A percentile compares a stretch with the other conserved stretches of the same genome.
These are phyloP conservation scores for Anser brachyrhynchus DNA, from an alignment of 2,113 vertebrate species.

Conservation along the genomic window DNA sequence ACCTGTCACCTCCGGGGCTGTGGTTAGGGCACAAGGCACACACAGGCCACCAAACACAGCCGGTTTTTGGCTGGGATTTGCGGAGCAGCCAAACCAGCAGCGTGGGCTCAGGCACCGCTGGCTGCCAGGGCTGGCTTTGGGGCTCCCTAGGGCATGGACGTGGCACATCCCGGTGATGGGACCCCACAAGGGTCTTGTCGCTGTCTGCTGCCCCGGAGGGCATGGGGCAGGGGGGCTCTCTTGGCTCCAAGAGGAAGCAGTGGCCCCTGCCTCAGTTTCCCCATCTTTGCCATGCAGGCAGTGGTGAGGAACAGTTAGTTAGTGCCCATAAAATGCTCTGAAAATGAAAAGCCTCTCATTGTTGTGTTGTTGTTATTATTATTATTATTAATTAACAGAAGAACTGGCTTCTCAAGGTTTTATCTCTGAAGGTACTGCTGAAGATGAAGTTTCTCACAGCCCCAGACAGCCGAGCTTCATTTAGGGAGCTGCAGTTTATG, in stretches of 20 bases:
- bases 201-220: background rate
- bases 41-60: rapidly evolving
- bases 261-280: background rate
- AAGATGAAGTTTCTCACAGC: background rate
- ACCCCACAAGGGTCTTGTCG: background rate
- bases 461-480: background rate
- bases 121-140: background rate
- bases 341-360: background rate
- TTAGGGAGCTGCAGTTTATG: background rate
- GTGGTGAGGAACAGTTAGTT: background rate
- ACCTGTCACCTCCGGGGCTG: background rate
- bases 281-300: background rate
- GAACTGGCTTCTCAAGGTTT: background rate
- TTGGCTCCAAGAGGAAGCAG: background rate
- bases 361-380: background rate
- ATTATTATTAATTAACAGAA: background rate
- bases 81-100: background rate
- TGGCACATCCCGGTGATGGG: background rate
- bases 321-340: background rate
- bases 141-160: background rate
- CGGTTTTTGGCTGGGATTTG: background rate
- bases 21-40: background rate
- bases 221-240: background rate
- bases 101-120: background rate
- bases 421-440: background rate